Conservation (phyloP, 2,888 invertebrate genomes). For the Pantelozetes paolii region DNA sequence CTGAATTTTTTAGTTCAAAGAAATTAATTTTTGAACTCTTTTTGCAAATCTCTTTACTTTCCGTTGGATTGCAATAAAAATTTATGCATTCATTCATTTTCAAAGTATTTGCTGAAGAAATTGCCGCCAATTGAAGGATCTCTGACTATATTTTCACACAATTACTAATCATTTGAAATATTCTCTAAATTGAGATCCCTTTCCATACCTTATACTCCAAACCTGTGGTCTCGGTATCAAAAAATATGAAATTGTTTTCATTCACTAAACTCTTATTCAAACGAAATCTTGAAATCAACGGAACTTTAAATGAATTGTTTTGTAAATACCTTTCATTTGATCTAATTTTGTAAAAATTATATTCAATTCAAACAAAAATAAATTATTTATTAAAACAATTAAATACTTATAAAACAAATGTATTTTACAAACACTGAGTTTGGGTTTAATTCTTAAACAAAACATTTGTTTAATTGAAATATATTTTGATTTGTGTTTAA, state of each 20-base stretch:
- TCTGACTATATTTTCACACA: background rate
- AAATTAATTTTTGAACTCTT: background rate
- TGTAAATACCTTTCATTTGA: no score
- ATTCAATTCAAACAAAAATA: no score
- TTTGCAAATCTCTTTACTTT: background rate
- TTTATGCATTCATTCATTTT: slow-evolving; percentile 2
- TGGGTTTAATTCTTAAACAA: no score
- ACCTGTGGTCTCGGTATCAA: background rate
- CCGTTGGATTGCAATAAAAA: background rate
- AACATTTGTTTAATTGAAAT: no score
- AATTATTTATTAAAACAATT: no score
- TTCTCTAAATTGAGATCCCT: background rate
- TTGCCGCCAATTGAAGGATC: slow-evolving; percentile 1
- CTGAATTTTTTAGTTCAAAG: background rate
- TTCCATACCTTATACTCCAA: background rate
- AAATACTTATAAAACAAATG: no score
- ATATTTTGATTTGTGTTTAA: no score
- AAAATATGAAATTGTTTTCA: slow-evolving; percentile 12
- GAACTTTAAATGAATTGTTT: background rate
- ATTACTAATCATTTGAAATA: background rate
- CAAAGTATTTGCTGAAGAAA: background rate
- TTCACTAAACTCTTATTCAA: background rate
- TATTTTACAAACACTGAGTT: no score
- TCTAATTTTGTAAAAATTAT: no score
- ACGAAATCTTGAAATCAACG: background rate